These are phyloP conservation scores for Strongylocentrotus purpuratus DNA, from an alignment of 35 echinoderm and acorn worm genomes.

Conservation along the genomic window DNA sequence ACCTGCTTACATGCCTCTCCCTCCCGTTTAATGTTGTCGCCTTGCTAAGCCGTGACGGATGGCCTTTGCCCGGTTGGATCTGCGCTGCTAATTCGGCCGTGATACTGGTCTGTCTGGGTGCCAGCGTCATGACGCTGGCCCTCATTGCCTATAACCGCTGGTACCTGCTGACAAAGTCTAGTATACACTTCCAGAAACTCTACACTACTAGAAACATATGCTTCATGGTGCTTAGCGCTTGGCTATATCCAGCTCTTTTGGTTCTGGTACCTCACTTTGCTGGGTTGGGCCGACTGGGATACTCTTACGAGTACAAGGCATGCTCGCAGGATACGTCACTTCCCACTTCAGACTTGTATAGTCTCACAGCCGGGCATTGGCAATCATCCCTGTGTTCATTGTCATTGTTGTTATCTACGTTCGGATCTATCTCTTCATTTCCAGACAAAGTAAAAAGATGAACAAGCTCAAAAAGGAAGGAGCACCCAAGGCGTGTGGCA, in stretches of 20 bases:
- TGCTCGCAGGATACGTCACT: slow-evolving; percentile 34
- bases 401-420: slow-evolving; percentile 31
- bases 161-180: slow-evolving; percentile 29
- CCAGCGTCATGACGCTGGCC: slow-evolving; percentile 51
- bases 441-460: slow-evolving; percentile 17
- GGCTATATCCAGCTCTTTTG: slow-evolving; percentile 22
- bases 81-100: slow-evolving; percentile 19
- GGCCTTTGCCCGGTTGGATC: slow-evolving; percentile 60
- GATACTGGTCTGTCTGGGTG: neutral
- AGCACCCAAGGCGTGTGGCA: neutral
- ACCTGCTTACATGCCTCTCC: slow-evolving; percentile 55
- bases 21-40: slow-evolving; percentile 54
- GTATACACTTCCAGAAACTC: neutral
- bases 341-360: neutral
- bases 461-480: neutral
- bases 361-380: neutral
- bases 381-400: slow-evolving; percentile 19
- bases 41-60: slow-evolving; percentile 38
- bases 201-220: slow-evolving; percentile 21
- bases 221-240: slow-evolving; percentile 11
- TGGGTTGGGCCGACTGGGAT: slow-evolving; percentile 15
- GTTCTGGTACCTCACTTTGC: slow-evolving; percentile 43
- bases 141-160: slow-evolving; percentile 60
- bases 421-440: neutral
- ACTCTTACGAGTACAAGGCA: slow-evolving; percentile 28